Conservation (phyloP, 1,140 invertebrate species). For the Protaetia brevitarsis region DNA sequence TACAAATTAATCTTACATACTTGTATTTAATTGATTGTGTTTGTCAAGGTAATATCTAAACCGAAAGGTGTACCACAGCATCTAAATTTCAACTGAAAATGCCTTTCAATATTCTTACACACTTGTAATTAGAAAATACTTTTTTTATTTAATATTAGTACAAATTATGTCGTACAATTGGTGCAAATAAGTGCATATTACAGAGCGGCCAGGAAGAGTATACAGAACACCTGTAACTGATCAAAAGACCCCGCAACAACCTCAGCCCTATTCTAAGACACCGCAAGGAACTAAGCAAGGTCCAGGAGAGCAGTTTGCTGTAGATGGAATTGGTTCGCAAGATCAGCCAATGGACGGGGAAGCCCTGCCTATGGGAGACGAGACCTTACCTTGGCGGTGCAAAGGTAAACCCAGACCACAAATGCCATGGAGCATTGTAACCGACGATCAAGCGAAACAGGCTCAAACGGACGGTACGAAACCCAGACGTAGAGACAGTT, state of each 20-base stretch:
- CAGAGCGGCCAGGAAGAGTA: slow-evolving; percentile 38
- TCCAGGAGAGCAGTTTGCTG: slow-evolving; percentile 19
- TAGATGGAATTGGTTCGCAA: slow-evolving; percentile 24
- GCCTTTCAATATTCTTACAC: too few species aligned
- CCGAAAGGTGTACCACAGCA: too few species aligned
- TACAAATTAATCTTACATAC: too few species aligned
- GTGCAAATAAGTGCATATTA: slow-evolving; percentile 30
- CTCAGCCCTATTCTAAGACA: neutral
- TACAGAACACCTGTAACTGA: slow-evolving; percentile 37
- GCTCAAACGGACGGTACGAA: slow-evolving; percentile 24
- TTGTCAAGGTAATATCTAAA: too few species aligned
- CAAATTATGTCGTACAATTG: neutral
- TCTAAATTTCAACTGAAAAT: too few species aligned
- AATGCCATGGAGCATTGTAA: slow-evolving; percentile 19
- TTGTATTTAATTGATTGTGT: too few species aligned
- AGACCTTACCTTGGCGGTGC: slow-evolving; percentile 54
- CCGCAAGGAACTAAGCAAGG: slow-evolving; percentile 25
- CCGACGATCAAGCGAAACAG: neutral
- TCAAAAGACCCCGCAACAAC: slow-evolving; percentile 36
- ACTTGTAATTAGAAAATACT: neutral
- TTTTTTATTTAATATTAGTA: neutral
- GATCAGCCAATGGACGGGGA: slow-evolving; percentile 46
- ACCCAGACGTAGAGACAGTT: slow-evolving; percentile 10
- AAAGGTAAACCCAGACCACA: slow-evolving; percentile 16
- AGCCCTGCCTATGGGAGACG: slow-evolving; percentile 52